These are phyloP conservation scores for Sthenelais limicola DNA, from an alignment of 2,888 invertebrate species.

Conservation along the genomic window DNA sequence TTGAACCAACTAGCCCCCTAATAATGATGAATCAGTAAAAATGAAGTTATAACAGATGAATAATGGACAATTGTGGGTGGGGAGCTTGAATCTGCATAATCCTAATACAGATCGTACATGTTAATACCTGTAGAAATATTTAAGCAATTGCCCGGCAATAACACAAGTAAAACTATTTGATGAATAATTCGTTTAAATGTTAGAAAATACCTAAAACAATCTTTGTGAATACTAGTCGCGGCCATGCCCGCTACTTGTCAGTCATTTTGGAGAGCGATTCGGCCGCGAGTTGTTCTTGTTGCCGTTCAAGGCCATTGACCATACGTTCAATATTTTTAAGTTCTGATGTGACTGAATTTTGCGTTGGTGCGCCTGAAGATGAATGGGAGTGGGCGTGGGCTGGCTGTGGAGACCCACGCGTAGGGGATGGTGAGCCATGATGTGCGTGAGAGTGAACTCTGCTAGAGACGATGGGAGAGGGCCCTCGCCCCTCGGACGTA, in stretches of 20 bases:
- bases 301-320: conserved; percentile 83
- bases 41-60: too few relatives aligned
- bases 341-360: conserved; percentile 74
- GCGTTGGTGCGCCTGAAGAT: too few relatives aligned
- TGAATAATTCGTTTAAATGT: too few relatives aligned
- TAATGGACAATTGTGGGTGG: too few relatives aligned
- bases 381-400: neutral
- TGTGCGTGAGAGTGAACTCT: neutral
- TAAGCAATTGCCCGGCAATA: too few relatives aligned
- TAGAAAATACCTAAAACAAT: too few relatives aligned
- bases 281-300: conserved; percentile 42
- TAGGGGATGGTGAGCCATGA: conserved; percentile 29
- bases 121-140: too few relatives aligned
- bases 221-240: neutral
- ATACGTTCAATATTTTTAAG: conserved; percentile 97
- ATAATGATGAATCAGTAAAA: too few relatives aligned
- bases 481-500: conserved; percentile 12
- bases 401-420: conserved; percentile 16
- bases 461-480: conserved; percentile 17
- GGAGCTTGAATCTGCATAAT: too few relatives aligned
- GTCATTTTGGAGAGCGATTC: conserved; percentile 40
- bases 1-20: too few relatives aligned
- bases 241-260: conserved; percentile 22
- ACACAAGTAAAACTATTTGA: too few relatives aligned
- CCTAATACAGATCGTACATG: too few relatives aligned